These are phyloP conservation scores for Sinhomidia bicolor DNA, from an alignment of 2,888 invertebrate genomes.

Conservation along the genomic window DNA sequence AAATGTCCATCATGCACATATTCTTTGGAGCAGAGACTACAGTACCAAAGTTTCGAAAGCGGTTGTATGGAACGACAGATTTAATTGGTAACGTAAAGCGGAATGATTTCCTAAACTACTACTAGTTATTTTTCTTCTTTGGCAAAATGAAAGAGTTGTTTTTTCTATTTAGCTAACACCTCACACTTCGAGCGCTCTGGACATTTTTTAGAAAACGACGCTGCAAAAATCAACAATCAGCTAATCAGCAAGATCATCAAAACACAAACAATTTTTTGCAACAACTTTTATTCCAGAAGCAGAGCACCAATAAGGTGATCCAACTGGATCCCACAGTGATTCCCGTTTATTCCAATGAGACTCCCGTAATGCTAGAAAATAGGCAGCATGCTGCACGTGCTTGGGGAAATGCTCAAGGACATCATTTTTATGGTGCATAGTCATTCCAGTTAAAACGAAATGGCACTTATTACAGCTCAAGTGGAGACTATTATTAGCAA, in stretches of 20 bases:
- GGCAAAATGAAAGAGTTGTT: too few species aligned
- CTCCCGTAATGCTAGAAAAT: too few species aligned
- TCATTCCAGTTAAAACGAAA: too few species aligned
- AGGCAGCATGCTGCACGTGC: too few species aligned
- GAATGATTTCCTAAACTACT: background rate
- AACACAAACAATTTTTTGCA: background rate
- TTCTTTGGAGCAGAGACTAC: conserved; percentile 47
- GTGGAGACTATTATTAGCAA: too few species aligned
- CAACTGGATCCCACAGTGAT: background rate
- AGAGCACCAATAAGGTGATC: background rate
- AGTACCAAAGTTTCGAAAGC: conserved; percentile 52
- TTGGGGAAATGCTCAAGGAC: background rate
- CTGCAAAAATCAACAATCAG: too few species aligned
- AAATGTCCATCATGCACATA: conserved; percentile 48
- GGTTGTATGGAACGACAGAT: conserved; percentile 34
- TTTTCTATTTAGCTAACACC: conserved; percentile 70
- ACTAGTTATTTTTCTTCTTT: background rate
- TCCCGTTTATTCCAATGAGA: background rate
- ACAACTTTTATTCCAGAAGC: background rate
- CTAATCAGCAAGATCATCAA: background rate
- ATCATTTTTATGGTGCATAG: background rate
- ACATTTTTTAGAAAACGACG: conserved; percentile 47
- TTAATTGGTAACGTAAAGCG: background rate
- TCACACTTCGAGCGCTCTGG: conserved; percentile 71
- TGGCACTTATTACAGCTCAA: too few species aligned